Conservation (phyloP, 2,797 vertebrate genomes). For the Antennarius maculatus region DNA sequence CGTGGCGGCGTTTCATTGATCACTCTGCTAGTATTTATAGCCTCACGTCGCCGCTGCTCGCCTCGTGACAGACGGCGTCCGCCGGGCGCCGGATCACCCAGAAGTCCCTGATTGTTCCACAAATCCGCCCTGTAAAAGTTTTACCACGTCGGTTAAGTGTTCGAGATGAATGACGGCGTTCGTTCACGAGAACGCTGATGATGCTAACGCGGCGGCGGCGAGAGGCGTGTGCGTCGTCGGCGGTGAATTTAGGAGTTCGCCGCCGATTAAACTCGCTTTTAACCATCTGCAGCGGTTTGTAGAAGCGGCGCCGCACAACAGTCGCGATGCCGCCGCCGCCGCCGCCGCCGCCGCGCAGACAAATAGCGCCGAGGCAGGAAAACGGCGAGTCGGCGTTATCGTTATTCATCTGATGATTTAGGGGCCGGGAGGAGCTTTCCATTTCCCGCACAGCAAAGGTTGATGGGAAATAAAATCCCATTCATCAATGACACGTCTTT, state of each 20-base stretch:
- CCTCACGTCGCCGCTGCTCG: not conserved
- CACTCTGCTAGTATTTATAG: not conserved
- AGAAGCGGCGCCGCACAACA: conserved; percentile 25
- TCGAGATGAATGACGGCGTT: conserved; percentile 23
- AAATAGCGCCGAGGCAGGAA: conserved; percentile 62
- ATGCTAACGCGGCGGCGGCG: not conserved
- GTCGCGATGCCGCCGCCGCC: conserved; percentile 16
- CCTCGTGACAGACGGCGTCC: too few species aligned
- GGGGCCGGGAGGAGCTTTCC: conserved; percentile 68
- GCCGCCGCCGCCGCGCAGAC: conserved; percentile 34
- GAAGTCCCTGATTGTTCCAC: conserved; percentile 26
- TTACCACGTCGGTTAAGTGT: conserved; percentile 38
- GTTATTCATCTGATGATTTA: conserved; percentile 79
- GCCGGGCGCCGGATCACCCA: conserved; percentile 9
- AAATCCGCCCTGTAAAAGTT: conserved; percentile 53
- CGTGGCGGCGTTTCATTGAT: not conserved
- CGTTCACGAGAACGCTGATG: conserved; percentile 27
- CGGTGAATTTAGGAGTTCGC: conserved; percentile 7
- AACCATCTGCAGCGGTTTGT: conserved; percentile 25
- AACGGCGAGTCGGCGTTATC: conserved; percentile 58
- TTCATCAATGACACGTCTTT: conserved; percentile 83
- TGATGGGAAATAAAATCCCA: conserved; percentile 83
- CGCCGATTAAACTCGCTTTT: conserved; percentile 41
- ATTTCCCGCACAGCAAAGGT: conserved; percentile 73
- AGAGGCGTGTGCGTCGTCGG: not conserved